phyloP scores from a whole-genome alignment of 2,113 vertebrate genomes.

The Callipepla squamata region DNA sequence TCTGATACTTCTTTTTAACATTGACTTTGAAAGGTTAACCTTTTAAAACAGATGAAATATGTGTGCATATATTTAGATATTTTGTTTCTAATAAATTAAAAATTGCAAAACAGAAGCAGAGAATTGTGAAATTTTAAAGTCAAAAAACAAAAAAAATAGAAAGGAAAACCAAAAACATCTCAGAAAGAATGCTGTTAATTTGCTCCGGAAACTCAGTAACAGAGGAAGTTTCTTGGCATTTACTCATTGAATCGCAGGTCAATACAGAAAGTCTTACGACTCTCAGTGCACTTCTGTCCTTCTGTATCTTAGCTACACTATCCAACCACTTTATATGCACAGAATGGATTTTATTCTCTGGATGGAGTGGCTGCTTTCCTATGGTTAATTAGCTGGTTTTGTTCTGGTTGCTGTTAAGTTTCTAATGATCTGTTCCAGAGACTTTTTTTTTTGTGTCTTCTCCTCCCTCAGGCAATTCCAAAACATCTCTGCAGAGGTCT shows the following conservation, averaged over 20 bases:
- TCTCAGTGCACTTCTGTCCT: background rate
- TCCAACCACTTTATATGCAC: constrained; percentile 15
- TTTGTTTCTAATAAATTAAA: background rate
- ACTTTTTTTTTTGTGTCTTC: background rate
- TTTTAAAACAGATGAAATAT: background rate
- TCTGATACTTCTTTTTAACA: background rate
- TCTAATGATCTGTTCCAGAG: constrained; percentile 58
- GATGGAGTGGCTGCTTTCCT: constrained; percentile 5
- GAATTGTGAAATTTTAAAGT: background rate
- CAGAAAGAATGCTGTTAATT: background rate
- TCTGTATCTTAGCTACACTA: background rate
- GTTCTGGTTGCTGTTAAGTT: constrained; percentile 41
- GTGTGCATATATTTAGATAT: background rate
- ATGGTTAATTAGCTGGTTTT: constrained; percentile 59
- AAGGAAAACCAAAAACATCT: background rate
- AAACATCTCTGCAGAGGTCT: background rate
- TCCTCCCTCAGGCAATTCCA: constrained; percentile 20
- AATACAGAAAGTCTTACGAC: background rate
- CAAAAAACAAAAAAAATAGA: background rate
- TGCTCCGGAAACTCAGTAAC: background rate
- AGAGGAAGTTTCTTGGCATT: background rate
- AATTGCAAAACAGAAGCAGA: background rate
- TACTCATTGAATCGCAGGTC: background rate
- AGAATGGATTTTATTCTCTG: constrained; percentile 30
- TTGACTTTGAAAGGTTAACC: background rate